Evolutionary conservation across 2,888 invertebrate species (phyloP).

Genomic region (Dasypolia templi): DNA sequence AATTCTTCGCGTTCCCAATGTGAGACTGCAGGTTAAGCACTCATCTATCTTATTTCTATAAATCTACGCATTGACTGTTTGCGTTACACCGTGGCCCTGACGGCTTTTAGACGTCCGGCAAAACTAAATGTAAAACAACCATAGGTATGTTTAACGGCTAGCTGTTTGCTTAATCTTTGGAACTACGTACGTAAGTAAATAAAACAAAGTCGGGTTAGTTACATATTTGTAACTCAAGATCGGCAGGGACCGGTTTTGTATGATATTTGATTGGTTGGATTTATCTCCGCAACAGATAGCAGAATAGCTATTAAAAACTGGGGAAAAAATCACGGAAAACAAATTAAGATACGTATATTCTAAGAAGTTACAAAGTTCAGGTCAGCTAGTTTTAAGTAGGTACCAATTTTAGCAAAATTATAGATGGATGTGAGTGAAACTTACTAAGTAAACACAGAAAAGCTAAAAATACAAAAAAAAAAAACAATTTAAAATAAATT

Average conservation of each 20-base stretch:
- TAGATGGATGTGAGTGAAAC: not conserved
- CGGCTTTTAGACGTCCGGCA: slow-evolving; percentile 5
- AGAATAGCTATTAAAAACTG: too few relatives aligned
- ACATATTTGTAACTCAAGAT: too few relatives aligned
- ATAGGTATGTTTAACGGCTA: slow-evolving; percentile 11
- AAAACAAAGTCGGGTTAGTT: too few relatives aligned
- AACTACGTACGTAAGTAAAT: slow-evolving; percentile 1
- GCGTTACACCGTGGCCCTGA: slow-evolving; percentile 10
- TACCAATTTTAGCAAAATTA: not conserved
- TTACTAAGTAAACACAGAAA: not conserved
- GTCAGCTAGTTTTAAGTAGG: too few relatives aligned
- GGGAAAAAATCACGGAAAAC: too few relatives aligned
- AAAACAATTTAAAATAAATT: not conserved
- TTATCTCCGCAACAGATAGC: too few relatives aligned
- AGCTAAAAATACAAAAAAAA: not conserved
- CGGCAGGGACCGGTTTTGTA: too few relatives aligned
- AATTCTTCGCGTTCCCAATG: not conserved
- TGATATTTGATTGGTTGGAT: too few relatives aligned
- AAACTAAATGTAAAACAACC: slow-evolving; percentile 32
- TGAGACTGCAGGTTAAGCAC: not conserved
- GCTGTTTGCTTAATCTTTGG: not conserved
- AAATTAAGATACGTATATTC: too few relatives aligned
- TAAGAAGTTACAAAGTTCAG: too few relatives aligned
- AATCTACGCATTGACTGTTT: slow-evolving; percentile 27
- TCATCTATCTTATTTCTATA: slow-evolving; percentile 23